Percentiles rank a stretch among this genome's conserved stretches.
Evolutionary conservation across 1,140 invertebrate species (phyloP).

Genomic region (Drosophila nasuta): DNA sequence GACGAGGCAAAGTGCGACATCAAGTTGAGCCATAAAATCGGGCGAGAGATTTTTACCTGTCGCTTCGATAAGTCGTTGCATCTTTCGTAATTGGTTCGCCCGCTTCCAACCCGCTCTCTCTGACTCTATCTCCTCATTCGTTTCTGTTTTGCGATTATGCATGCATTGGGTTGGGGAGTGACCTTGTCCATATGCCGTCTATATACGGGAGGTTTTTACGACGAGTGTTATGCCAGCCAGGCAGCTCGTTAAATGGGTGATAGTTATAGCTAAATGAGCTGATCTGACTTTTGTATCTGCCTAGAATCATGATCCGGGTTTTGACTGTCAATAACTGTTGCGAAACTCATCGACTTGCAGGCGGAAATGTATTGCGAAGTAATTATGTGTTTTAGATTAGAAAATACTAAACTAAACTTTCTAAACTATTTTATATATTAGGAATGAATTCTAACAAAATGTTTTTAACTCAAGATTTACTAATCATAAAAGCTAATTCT

Average conservation of each 20-base stretch:
- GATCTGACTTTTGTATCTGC: conserved; percentile 24
- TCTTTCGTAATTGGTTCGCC: conserved; percentile 41
- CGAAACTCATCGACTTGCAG: not conserved
- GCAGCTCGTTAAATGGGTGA: conserved; percentile 18
- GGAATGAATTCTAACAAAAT: not conserved
- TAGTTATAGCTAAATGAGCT: conserved; percentile 7
- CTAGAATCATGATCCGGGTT: not conserved
- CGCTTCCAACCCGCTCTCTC: not conserved
- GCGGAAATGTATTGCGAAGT: not conserved
- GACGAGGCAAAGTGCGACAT: not conserved
- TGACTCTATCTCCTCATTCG: too few species aligned
- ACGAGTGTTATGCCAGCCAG: conserved; percentile 17
- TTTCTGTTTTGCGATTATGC: conserved; percentile 8
- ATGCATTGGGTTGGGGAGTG: conserved; percentile 13
- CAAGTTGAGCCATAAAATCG: conserved; percentile 6
- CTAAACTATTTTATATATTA: not conserved
- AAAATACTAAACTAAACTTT: not conserved
- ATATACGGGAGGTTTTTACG: conserved; percentile 29
- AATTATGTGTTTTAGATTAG: too few species aligned
- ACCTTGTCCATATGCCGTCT: conserved; percentile 30
- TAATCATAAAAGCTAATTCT: too few species aligned
- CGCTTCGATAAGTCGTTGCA: conserved; percentile 32
- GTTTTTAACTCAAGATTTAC: not conserved
- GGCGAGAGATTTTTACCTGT: conserved; percentile 10
- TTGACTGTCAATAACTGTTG: not conserved